These are phyloP conservation scores for Dendrolimus punctatus DNA, from an alignment of 1,140 invertebrate genomes.

Conservation along the genomic window DNA sequence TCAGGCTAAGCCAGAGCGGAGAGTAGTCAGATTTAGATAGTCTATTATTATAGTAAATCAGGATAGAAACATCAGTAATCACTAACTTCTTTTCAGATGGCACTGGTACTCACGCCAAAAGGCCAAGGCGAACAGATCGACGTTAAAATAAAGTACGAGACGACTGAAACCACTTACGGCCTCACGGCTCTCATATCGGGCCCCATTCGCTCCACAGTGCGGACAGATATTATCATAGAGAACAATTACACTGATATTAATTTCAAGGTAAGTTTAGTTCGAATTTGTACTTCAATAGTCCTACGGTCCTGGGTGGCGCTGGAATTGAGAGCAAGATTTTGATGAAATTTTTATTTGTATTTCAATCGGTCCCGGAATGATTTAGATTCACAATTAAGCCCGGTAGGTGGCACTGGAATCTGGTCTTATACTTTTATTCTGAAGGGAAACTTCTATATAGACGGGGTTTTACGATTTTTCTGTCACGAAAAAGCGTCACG, in stretches of 20 bases:
- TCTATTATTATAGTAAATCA: too few relatives aligned
- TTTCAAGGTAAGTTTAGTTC: conserved; percentile 42
- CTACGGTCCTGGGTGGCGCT: too few relatives aligned
- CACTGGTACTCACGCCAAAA: conserved; percentile 38
- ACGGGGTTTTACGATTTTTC: too few relatives aligned
- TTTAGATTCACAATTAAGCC: too few relatives aligned
- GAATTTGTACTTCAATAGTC: too few relatives aligned
- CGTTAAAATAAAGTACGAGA: conserved; percentile 37
- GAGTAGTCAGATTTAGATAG: too few relatives aligned
- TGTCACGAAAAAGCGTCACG: too few relatives aligned
- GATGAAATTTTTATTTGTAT: not conserved
- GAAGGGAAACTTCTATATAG: too few relatives aligned
- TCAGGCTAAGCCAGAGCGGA: too few relatives aligned
- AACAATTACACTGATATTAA: conserved; percentile 65
- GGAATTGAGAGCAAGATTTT: not conserved
- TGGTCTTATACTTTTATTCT: too few relatives aligned
- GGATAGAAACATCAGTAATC: not conserved
- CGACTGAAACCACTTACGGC: conserved; percentile 23
- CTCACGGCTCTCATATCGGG: conserved; percentile 43
- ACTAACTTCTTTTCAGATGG: conserved; percentile 28
- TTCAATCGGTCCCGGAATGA: too few relatives aligned
- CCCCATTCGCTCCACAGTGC: conserved; percentile 52
- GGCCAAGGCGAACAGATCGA: conserved; percentile 41
- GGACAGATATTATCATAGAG: conserved; percentile 70
- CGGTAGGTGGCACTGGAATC: too few relatives aligned